Base-by-base conservation (phyloP, 2,797 vertebrate species). In the Nannoperca australis region DNA sequence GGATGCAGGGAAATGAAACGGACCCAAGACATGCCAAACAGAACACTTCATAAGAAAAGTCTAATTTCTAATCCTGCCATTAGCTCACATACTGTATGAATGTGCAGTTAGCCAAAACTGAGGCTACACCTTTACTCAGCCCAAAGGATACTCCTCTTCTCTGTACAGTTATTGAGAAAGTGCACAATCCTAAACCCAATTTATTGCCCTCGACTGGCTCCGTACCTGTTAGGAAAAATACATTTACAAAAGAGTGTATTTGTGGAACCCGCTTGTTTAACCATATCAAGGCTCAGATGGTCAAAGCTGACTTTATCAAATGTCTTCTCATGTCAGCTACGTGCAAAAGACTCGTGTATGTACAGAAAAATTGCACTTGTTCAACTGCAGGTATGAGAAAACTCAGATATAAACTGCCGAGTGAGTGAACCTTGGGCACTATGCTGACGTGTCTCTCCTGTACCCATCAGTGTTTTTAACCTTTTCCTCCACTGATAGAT, bases 331-430 rank as follows among this genome's bases (percentile, higher is more conserved):
- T 20, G 62, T 85, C 78, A 71, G 69, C 69, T 72, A 10, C 77
- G 77, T 86, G 83, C 87, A 85, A 81, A 85, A 77, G 30, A 86
- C 50, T 84, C 76, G 32, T 5, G 40, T 89, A 89, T 91, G 74
- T 93, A 92, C 87, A 92, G 68, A 85, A 82, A 84, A 92, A 94
- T 93, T 94, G 93, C 93, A 94, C 93, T 93, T 93, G 74, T 90
- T 91, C 83, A 91, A 87, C 89, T 86, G 85, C 85, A 82, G 80
- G 72, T 75, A 58, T 68, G 79, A 87, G 71, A 81, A 70, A 76
- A 30, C 34, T 67, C 59, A 18, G 83, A 73, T 49, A 55, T 63
- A 66, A 84, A 77, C 83, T 44, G 73, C 67, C 55, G 73, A 78
- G 77, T 15, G 82, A 82, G 74, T 53, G 55, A 76, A 71, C 54